Base-by-base conservation (phyloP, 2,888 invertebrate species). In the Bellardia bayeri region DNA sequence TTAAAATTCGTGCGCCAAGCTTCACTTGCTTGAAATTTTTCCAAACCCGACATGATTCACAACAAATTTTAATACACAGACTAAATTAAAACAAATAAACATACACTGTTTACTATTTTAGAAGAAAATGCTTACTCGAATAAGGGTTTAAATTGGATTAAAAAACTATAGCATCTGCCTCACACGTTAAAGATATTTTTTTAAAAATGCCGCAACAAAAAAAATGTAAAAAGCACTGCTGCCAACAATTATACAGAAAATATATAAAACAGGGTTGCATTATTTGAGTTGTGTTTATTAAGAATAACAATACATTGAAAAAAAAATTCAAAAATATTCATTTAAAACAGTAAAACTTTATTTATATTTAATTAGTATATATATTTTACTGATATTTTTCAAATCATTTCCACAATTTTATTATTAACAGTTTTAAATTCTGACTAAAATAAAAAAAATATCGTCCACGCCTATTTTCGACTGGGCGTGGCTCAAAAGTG, bases 1-100 rank as follows among this genome's bases (percentile, higher is more conserved):
- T 91, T 91, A 84, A 93, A 89, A 88, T 91, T 90, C 33, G 90
- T 88, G 83, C 92, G 91, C 93, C 93, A 93, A 88, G 90, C 90
- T 71, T 91, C 91, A 82, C 88, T 90, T 87, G 92, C 90, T 91
- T 93, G 91, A 91, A 92, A 92, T 90, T 92, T 92, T 90, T 91
- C 91, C 89, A 92, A 89, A 72, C 90, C 91, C 81, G 93, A 92
- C 93, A 93, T 93, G 9, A 69, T 33, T 49, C 4, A 58, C 3
- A 68, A n/a, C 30, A n/a, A 75, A 51, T 51, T 51, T 33, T 51
- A 51, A 9, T n/a, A 30, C 7, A 33, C 13, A 42, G 8, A 66
- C 40, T 3, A 54, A 42, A 78, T 2, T 9, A 37, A 40, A 40
- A 37, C 14, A 74, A 61, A 63, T 51, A 56, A 30, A 58, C 58